Conservation (phyloP, 2,888 invertebrate genomes). For the Cryptus armator region DNA sequence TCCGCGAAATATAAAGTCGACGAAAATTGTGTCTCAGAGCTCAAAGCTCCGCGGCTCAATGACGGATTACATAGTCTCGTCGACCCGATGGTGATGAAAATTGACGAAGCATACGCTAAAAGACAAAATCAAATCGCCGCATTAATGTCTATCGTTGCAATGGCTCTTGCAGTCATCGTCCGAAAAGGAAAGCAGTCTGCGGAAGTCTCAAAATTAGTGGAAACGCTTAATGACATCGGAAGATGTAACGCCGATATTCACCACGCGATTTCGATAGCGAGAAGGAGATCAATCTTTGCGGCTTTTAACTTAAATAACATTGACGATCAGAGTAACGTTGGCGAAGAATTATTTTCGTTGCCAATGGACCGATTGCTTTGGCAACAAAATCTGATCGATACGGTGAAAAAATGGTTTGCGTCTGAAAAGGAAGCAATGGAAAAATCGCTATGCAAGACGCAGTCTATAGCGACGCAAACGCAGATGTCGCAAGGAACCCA, state of each 20-base stretch:
- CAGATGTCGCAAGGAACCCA: no score
- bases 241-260: neutral
- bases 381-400: neutral
- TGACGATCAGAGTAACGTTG: neutral
- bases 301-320: neutral
- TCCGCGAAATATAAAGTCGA: neutral
- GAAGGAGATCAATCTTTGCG: neutral
- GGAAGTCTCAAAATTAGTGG: neutral
- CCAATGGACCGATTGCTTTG: neutral
- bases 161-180: neutral
- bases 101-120: neutral
- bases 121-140: neutral
- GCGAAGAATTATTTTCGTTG: neutral
- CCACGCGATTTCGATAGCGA: neutral
- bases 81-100: neutral
- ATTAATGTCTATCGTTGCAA: neutral
- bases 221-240: neutral
- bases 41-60: neutral
- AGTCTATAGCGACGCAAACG: no score
- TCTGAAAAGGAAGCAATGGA: neutral
- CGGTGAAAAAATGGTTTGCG: neutral
- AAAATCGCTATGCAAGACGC: no score
- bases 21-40: neutral
- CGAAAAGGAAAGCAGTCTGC: neutral
- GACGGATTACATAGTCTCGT: neutral